Evolutionary conservation across 2,888 invertebrate genomes (phyloP).

Genomic region (Embidobia sp.): DNA sequence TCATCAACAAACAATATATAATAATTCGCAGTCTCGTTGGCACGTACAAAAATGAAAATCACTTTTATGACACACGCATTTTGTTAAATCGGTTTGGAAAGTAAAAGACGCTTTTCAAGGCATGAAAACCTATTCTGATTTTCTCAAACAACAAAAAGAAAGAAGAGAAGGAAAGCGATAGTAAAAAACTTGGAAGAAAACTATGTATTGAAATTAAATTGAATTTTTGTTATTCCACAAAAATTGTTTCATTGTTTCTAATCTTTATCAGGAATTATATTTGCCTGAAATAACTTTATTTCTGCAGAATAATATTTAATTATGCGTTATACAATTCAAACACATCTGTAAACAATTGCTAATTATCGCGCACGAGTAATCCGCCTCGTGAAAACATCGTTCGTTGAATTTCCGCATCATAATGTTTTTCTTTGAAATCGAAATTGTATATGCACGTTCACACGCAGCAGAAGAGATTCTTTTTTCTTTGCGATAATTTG

Average conservation of each 20-base stretch:
- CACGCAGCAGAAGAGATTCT: neutral
- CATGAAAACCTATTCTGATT: neutral
- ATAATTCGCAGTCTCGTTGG: constrained; percentile 4
- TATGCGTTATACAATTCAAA: constrained; percentile 14
- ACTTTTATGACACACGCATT: constrained; percentile 46
- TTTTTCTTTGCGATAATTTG: no score
- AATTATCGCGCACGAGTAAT: neutral
- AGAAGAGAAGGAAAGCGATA: neutral
- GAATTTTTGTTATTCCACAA: no score
- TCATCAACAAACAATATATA: constrained; percentile 52
- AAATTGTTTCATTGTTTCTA: no score
- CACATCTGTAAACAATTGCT: constrained; percentile 20
- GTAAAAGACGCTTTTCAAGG: constrained; percentile 24
- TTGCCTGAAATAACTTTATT: no score
- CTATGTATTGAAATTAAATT: no score
- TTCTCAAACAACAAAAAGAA: neutral
- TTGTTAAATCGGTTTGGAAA: constrained; percentile 28
- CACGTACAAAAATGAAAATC: constrained; percentile 27
- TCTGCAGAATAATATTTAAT: constrained; percentile 10
- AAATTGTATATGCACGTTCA: neutral
- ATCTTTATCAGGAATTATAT: no score
- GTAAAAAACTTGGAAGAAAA: no score
- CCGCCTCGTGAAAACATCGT: neutral
- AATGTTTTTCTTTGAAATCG: constrained; percentile 18
- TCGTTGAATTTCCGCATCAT: constrained; percentile 33